Percentiles rank a stretch among this genome's conserved stretches.
Evolutionary conservation across 2,797 vertebrate species (phyloP).

Genomic region (Neopelma chrysocephalum): DNA sequence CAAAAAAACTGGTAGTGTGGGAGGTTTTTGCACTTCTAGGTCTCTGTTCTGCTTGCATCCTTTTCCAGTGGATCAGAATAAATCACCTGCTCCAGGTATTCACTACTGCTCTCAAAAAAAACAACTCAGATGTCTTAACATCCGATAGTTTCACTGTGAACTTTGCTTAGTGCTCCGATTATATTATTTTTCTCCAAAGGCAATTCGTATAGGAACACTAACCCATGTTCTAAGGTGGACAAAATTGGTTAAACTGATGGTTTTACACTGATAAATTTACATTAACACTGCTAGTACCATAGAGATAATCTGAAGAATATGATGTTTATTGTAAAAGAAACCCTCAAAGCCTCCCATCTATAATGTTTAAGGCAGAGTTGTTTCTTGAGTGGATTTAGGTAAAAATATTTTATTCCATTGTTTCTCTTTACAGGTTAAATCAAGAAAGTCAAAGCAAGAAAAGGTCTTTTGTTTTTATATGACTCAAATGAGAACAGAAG

Average conservation of each 20-base stretch:
- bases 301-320: neutral
- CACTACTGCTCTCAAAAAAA: neutral
- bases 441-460: neutral
- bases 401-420: neutral
- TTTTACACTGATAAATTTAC: neutral
- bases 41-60: neutral
- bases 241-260: neutral
- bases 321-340: neutral
- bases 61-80: neutral
- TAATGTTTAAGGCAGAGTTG: neutral
- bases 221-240: neutral
- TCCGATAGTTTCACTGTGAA: neutral
- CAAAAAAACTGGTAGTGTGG: neutral
- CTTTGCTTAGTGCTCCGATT: neutral
- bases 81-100: neutral
- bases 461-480: neutral
- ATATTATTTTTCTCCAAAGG: neutral
- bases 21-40: neutral
- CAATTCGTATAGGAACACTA: neutral
- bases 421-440: neutral
- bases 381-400: neutral
- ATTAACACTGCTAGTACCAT: neutral
- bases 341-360: neutral
- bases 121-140: neutral
- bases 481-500: neutral